Base-by-base conservation (phyloP, 2,113 vertebrate species). In the Urocolius indicus region DNA sequence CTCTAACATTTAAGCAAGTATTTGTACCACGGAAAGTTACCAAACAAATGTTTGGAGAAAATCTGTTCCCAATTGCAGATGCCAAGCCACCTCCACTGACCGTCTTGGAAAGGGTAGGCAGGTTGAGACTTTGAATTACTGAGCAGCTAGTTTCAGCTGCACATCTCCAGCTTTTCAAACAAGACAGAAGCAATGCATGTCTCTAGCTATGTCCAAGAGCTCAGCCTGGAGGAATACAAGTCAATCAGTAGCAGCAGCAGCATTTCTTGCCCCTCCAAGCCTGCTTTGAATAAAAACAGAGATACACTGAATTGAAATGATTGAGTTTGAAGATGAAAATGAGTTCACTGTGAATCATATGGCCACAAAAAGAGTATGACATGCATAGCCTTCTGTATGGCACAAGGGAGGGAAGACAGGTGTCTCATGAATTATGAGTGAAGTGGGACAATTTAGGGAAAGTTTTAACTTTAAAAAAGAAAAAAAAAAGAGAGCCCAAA, bases 371-470 rank as follows among this genome's bases (percentile, higher is more conserved):
- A 82, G 69, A 24, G 41, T 79, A 73, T 76, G 41, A 92, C 61
- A 52, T 15, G 77, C 49, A 68, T 27, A 93, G 61, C 36, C 54
- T 77, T 74, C 83, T 81, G 52, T 32, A 69, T 0, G 4, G 69
- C 79, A 89, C 1, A 9, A 57, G 88, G 73, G 83, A 94, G 65
- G 66, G 62, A 95, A 96, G 83, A 58, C 34, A 92, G 94, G 95
- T 95, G 58, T 80, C 89, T 95, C 59, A 72, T 83, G 90, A 96
- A 95, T 94, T 97, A 94, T 90, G 96, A 94, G 93, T 91, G 78
- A 97, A 96, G 84, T 71, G 83, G 88, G 79, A 94, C 94, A 97
- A 87, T 90, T 96, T 84, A 95, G 71, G 38, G 66, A 92, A 97
- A 97, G 93, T 97, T 98, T 91, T 94, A 84, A 90, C 83, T 95